phyloP scores from a whole-genome alignment of 2,888 invertebrate species.

The Watsonalla binaria region DNA sequence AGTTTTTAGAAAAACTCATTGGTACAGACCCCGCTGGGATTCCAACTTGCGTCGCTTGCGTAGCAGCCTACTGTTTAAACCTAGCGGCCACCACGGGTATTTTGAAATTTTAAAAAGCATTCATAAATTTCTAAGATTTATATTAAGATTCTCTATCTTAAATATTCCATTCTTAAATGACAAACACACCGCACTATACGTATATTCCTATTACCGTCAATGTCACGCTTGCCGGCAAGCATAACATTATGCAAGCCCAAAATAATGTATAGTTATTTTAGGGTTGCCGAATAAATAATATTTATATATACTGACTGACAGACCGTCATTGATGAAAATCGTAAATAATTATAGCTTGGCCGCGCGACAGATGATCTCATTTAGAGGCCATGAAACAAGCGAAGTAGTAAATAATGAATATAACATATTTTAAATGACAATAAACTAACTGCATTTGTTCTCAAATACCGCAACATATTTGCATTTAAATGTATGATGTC shows the following conservation, averaged over 20 bases:
- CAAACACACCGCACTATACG: background rate
- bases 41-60: too few relatives aligned
- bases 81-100: too few relatives aligned
- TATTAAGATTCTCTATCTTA: too few relatives aligned
- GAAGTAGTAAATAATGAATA: background rate
- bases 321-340: slow-evolving; percentile 21
- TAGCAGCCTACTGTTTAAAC: too few relatives aligned
- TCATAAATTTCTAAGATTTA: too few relatives aligned
- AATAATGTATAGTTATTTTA: background rate
- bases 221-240: background rate
- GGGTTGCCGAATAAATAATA: background rate
- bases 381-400: slow-evolving; percentile 5
- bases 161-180: too few relatives aligned
- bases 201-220: background rate
- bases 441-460: too few relatives aligned
- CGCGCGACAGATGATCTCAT: slow-evolving; percentile 8
- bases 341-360: slow-evolving; percentile 10
- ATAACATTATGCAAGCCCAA: background rate
- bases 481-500: too few relatives aligned
- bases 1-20: too few relatives aligned
- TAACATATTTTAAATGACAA: background rate
- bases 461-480: too few relatives aligned
- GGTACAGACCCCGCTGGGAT: too few relatives aligned
- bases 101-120: too few relatives aligned
- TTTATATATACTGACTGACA: slow-evolving; percentile 9